Conservation (phyloP, 1,140 invertebrate species). For the Palaemon carinicauda region DNA sequence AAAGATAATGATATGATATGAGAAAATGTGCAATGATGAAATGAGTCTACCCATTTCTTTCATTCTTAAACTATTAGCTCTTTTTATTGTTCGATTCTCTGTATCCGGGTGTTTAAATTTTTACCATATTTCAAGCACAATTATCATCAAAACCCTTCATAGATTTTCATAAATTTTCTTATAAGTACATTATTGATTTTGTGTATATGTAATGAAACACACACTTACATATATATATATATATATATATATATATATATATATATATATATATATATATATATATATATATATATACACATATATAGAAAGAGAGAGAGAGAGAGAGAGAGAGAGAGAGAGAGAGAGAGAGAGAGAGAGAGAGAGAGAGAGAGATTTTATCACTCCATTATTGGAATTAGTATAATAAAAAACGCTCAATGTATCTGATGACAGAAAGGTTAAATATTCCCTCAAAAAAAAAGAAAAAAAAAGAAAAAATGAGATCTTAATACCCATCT, state of each 20-base stretch:
- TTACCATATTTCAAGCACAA: too few relatives aligned
- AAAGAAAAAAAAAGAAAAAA: neutral
- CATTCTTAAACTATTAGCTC: neutral
- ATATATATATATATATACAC: neutral
- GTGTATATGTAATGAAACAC: too few relatives aligned
- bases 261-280: neutral
- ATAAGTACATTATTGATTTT: too few relatives aligned
- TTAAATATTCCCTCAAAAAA: too few relatives aligned
- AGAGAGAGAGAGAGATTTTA: slow-evolving; percentile 1
- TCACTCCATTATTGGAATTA: too few relatives aligned
- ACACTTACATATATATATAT: neutral
- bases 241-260: neutral
- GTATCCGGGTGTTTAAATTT: neutral
- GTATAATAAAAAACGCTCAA: too few relatives aligned
- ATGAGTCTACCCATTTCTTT: neutral
- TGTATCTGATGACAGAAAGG: too few relatives aligned
- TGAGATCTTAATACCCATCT: neutral
- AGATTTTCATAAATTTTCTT: too few relatives aligned
- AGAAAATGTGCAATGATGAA: too few relatives aligned
- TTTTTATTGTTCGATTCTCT: neutral
- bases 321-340: neutral
- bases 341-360: neutral
- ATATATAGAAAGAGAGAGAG: neutral
- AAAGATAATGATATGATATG: too few relatives aligned
- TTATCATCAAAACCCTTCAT: too few relatives aligned